Conservation (phyloP, 2,888 invertebrate genomes). For the Dorcus parallelipipedus region DNA sequence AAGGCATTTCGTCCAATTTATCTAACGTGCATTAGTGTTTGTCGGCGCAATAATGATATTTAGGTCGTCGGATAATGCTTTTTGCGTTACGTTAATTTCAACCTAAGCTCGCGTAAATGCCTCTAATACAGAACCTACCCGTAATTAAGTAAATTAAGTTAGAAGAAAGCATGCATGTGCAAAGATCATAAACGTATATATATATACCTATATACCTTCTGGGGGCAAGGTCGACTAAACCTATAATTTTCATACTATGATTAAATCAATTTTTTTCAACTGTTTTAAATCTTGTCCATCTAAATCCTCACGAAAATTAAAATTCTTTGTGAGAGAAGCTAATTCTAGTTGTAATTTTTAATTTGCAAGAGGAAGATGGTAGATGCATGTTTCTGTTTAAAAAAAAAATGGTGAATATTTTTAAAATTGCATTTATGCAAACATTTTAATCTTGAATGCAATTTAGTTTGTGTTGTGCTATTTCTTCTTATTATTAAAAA, state of each 20-base stretch:
- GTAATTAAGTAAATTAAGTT: conserved; percentile 29
- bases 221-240: conserved; percentile 3
- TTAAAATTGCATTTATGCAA: background rate
- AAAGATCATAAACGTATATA: conserved; percentile 16
- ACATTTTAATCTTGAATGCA: background rate
- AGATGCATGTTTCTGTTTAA: too few species aligned
- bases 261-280: conserved; percentile 13
- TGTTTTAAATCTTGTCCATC: background rate
- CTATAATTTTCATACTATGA: too few species aligned
- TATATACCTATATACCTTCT: background rate
- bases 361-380: too few species aligned
- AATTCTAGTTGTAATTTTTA: too few species aligned
- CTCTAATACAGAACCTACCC: conserved; percentile 25
- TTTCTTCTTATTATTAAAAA: too few species aligned
- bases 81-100: conserved; percentile 9
- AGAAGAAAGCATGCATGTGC: conserved; percentile 26
- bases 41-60: too few species aligned
- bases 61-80: conserved; percentile 2
- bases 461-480: too few species aligned
- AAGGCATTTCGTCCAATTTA: too few species aligned
- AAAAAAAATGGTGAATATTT: too few species aligned
- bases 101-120: conserved; percentile 24
- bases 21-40: too few species aligned
- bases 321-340: too few species aligned
- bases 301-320: background rate